Evolutionary conservation across 1,140 invertebrate genomes (phyloP).

Genomic region (Drosophila busckii): DNA sequence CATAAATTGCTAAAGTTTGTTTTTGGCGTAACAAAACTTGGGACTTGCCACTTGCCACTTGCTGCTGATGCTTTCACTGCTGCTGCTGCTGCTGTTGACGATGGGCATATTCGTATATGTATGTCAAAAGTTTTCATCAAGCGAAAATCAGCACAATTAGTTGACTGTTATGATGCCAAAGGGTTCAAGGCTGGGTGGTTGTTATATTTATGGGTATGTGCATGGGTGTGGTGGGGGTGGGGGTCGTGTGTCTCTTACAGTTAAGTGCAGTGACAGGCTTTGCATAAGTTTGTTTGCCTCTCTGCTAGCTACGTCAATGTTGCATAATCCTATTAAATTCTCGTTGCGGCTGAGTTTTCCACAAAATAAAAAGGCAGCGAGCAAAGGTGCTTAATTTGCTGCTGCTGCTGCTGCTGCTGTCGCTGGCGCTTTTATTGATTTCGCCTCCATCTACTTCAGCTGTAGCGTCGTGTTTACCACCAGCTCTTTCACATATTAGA

Average conservation of each 20-base stretch:
- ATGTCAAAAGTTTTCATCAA: constrained; percentile 67
- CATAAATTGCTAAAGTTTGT: constrained; percentile 77
- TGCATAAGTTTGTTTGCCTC: constrained; percentile 62
- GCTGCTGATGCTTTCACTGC: constrained; percentile 19
- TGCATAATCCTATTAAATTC: constrained; percentile 78
- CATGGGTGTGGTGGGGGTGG: neutral
- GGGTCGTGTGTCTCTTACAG: constrained; percentile 7
- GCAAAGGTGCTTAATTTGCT: constrained; percentile 73
- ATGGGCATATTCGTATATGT: constrained; percentile 2
- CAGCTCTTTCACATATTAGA: constrained; percentile 44
- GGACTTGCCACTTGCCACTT: constrained; percentile 39
- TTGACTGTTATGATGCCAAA: constrained; percentile 47
- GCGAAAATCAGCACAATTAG: constrained; percentile 71
- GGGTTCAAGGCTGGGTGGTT: constrained; percentile 33
- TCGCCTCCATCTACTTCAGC: no score
- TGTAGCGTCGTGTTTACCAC: no score
- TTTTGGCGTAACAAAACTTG: constrained; percentile 73
- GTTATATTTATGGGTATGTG: constrained; percentile 15
- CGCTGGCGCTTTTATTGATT: constrained; percentile 78
- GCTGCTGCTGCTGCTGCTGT: no score
- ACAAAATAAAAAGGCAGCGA: constrained; percentile 49
- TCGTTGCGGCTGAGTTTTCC: constrained; percentile 45
- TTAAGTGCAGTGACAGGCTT: constrained; percentile 62
- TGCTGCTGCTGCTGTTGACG: constrained; percentile 4
- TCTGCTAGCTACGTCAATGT: constrained; percentile 36